phyloP scores from a whole-genome alignment of 2,797 vertebrate species.

The Chromis chromis region DNA sequence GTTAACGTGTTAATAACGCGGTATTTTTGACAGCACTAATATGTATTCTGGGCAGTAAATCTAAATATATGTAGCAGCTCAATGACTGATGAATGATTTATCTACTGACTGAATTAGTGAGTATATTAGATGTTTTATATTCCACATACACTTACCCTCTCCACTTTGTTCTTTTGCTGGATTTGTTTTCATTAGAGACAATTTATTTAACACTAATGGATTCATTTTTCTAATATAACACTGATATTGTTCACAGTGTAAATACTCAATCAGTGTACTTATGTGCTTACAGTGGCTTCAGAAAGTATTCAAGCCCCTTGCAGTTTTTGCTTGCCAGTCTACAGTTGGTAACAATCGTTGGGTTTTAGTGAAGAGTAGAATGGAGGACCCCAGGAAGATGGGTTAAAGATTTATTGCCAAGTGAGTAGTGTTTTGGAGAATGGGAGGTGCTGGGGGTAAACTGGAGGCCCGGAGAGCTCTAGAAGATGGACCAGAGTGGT shows the following conservation, averaged over 20 bases:
- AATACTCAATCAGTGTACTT: neutral
- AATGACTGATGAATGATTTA: neutral
- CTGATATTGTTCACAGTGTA: neutral
- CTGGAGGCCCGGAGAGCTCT: too few species aligned
- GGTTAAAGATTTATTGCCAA: too few species aligned
- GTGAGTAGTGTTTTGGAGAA: too few species aligned
- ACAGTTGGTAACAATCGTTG: too few species aligned
- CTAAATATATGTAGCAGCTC: neutral
- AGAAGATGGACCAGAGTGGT: too few species aligned
- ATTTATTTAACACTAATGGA: neutral
- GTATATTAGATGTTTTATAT: constrained; percentile 5
- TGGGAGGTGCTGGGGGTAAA: too few species aligned
- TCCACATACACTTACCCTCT: neutral
- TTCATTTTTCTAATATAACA: neutral
- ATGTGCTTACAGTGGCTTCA: neutral
- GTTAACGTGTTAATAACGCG: too few species aligned
- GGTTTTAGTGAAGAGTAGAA: too few species aligned
- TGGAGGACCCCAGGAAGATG: too few species aligned
- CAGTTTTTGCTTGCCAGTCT: too few species aligned
- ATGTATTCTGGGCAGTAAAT: neutral
- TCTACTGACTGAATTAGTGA: neutral
- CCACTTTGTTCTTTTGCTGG: neutral
- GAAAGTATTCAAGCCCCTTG: neutral
- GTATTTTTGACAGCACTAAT: too few species aligned
- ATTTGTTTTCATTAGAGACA: neutral